phyloP scores from a whole-genome alignment of 2,113 vertebrate genomes.

The Notarius quadriscutis region DNA sequence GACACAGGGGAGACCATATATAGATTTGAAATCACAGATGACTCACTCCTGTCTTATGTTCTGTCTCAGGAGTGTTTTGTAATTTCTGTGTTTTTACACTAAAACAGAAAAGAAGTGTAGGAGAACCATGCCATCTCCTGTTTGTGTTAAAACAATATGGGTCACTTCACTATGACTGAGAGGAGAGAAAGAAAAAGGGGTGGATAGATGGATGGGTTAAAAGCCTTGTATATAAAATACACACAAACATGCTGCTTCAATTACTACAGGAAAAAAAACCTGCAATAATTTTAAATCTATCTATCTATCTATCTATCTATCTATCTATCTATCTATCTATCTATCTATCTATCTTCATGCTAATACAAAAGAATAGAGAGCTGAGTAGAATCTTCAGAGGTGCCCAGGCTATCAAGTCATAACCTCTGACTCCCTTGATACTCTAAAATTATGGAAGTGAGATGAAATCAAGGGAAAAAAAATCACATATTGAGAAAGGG shows the following conservation, averaged over 20 bases:
- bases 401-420: neutral
- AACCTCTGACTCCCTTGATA: neutral
- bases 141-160: neutral
- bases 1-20: constrained; percentile 6
- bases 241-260: too few relatives aligned
- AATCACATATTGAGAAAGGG: neutral
- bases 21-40: constrained; percentile 4
- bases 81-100: neutral
- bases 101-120: neutral
- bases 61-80: neutral
- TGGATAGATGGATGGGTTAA: neutral
- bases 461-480: neutral
- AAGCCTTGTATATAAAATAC: neutral
- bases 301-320: too few relatives aligned
- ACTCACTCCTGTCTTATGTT: neutral
- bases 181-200: neutral
- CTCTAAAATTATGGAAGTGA: neutral
- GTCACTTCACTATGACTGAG: neutral
- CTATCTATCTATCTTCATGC: neutral
- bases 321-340: too few relatives aligned
- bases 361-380: neutral
- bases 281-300: neutral
- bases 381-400: neutral
- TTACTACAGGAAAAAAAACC: neutral
- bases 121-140: neutral